These are phyloP conservation scores for Oryzias curvinotus DNA, from an alignment of 2,113 vertebrate species.

Conservation along the genomic window DNA sequence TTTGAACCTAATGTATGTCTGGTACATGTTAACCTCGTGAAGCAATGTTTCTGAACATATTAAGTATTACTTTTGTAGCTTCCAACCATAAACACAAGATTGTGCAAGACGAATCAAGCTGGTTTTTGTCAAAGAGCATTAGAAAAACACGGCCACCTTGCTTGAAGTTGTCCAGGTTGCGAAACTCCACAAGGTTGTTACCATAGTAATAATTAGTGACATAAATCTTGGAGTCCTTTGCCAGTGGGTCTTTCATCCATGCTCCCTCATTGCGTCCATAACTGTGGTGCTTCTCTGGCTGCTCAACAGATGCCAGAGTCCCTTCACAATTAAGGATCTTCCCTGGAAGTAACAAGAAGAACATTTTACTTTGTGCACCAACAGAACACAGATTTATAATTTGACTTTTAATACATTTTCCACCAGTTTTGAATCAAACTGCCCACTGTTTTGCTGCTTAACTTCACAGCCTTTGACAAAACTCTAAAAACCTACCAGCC, in stretches of 20 bases:
- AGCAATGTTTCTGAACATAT: not conserved
- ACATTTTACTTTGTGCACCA: not conserved
- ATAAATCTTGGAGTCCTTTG: slow-evolving; percentile 91
- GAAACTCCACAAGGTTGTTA: slow-evolving; percentile 95
- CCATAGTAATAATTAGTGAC: slow-evolving; percentile 98
- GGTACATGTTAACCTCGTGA: not conserved
- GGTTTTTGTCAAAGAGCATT: not conserved
- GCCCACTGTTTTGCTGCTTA: not conserved
- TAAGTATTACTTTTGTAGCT: too few species aligned
- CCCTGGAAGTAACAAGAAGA: slow-evolving; percentile 62
- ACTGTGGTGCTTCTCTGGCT: slow-evolving; percentile 88
- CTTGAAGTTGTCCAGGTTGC: slow-evolving; percentile 95
- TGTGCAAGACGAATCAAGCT: too few species aligned
- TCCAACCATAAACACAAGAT: too few species aligned
- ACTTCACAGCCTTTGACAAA: not conserved
- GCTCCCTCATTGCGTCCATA: slow-evolving; percentile 95
- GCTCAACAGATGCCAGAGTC: slow-evolving; percentile 86
- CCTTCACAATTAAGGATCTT: slow-evolving; percentile 87
- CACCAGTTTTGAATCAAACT: not conserved
- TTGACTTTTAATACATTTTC: slow-evolving; percentile 16
- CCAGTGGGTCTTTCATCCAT: slow-evolving; percentile 96
- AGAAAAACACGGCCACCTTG: slow-evolving; percentile 81
- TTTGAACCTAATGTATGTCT: too few species aligned
- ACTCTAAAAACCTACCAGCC: slow-evolving; percentile 60
- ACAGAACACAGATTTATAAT: slow-evolving; percentile 6